Conservation (phyloP, 2,113 vertebrate genomes). For the Laterallus jamaicensis region DNA sequence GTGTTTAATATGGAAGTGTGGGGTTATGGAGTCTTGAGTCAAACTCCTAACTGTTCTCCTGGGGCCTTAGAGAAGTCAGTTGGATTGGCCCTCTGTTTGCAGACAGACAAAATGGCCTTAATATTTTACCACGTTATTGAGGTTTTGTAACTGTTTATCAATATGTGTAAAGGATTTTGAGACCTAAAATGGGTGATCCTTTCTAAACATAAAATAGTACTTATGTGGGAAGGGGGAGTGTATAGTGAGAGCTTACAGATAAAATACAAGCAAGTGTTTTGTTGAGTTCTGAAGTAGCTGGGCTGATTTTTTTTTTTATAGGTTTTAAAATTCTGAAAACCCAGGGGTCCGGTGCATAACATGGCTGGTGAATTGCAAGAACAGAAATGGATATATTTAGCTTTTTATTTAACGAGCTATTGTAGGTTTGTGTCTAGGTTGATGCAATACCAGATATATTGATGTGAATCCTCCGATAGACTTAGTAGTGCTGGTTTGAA, state of each 20-base stretch:
- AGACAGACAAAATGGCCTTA: neutral
- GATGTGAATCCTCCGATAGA: neutral
- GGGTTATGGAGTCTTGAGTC: neutral
- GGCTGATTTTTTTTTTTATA: neutral
- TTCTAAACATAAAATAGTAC: neutral
- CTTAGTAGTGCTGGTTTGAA: neutral
- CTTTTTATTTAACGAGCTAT: neutral
- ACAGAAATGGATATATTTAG: neutral
- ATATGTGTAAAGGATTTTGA: neutral
- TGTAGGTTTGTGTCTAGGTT: neutral
- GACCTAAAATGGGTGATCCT: neutral
- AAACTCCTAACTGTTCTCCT: neutral
- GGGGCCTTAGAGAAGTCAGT: neutral
- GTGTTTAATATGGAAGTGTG: neutral
- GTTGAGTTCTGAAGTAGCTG: neutral
- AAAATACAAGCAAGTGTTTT: neutral
- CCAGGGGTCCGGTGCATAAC: neutral
- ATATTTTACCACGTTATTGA: neutral
- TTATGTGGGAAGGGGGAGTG: neutral
- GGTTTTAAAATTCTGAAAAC: neutral
- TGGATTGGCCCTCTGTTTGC: neutral
- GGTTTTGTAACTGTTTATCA: neutral
- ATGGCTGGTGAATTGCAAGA: neutral
- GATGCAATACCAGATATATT: neutral
- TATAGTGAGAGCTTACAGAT: neutral